Evolutionary conservation across 2,797 vertebrate species (phyloP), one percentile per base, ranked within the genome.

Genomic region (Choloepus didactylus): DNA sequence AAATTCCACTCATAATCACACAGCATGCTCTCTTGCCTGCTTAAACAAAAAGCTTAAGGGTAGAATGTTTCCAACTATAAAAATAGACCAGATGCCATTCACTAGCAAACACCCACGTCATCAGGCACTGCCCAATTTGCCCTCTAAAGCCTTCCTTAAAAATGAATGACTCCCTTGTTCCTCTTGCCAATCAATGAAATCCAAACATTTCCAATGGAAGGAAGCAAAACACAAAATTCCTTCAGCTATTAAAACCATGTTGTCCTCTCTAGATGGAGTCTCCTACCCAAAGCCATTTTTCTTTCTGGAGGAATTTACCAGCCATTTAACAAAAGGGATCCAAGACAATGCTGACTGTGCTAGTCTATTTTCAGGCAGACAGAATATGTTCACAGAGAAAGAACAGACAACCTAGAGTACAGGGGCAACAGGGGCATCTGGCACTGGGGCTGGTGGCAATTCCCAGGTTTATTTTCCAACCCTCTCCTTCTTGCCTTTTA

Each of bases 121-220:
- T 19, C 16, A 90, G 85, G 85, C 89, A 91, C 87, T 49, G 27
- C 76, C 91, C 85, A 64, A 27, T 69, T 16, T 95, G 91, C 70
- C 85, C 93, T 94, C 94, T 75, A 62, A 87, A 92, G 84, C 38
- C 38, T 29, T 56, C 27, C 60, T 86, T 51, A 51, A 69, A 79
- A 92, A 90, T 94, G 49, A 96, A 97, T 97, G 88, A 4, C 83
- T 86, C 49, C 25, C 73, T 96, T 95, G 96, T 95, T 94, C 46
- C 89, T 73, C 14, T 29, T 77, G 73, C 91, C 69, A 77, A 92
- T 87, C 77, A 90, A 69, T 46, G 73, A 72, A 92, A 91, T 14
- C 10, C 85, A 80, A 80, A 82, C 54, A 76, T 82, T 80, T 89
- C 93, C 72, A 94, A 64, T 81, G 83, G 70, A 70, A 85, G 60